Conservation (phyloP, 2,797 vertebrate genomes). For the Leontopithecus rosalia region DNA sequence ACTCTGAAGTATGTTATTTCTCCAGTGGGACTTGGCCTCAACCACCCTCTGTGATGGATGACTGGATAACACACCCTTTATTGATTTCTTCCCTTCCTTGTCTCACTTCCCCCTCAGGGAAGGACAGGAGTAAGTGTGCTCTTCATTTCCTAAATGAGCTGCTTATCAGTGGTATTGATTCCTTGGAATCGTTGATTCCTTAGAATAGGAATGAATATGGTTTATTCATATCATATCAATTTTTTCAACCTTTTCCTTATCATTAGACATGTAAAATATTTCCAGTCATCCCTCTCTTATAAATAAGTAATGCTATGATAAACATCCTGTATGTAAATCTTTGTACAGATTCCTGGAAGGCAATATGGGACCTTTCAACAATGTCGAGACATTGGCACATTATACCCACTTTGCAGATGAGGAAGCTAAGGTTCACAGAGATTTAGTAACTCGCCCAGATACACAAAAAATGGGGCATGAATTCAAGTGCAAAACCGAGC, state of each 20-base stretch:
- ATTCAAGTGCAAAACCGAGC: not conserved
- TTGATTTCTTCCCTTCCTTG: not conserved
- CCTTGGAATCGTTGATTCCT: not conserved
- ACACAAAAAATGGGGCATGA: not conserved
- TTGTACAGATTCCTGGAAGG: not conserved
- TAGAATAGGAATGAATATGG: not conserved
- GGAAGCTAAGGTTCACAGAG: not conserved
- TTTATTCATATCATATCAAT: not conserved
- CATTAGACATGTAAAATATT: not conserved
- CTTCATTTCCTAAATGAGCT: not conserved
- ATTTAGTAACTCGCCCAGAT: not conserved
- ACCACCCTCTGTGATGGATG: not conserved
- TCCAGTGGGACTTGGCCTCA: not conserved
- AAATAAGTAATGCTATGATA: not conserved
- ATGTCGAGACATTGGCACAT: rapidly evolving
- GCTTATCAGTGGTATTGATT: not conserved
- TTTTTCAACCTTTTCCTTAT: not conserved
- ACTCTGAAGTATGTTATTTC: not conserved
- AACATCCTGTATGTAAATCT: not conserved
- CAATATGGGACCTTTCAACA: not conserved
- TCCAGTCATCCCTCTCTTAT: not conserved
- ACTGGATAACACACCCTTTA: too few species aligned
- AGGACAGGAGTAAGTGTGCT: not conserved
- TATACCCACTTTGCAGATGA: not conserved
- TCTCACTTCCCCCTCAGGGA: not conserved